These are phyloP conservation scores for Canis aureus DNA, from an alignment of 2,113 vertebrate genomes.

Conservation along the genomic window DNA sequence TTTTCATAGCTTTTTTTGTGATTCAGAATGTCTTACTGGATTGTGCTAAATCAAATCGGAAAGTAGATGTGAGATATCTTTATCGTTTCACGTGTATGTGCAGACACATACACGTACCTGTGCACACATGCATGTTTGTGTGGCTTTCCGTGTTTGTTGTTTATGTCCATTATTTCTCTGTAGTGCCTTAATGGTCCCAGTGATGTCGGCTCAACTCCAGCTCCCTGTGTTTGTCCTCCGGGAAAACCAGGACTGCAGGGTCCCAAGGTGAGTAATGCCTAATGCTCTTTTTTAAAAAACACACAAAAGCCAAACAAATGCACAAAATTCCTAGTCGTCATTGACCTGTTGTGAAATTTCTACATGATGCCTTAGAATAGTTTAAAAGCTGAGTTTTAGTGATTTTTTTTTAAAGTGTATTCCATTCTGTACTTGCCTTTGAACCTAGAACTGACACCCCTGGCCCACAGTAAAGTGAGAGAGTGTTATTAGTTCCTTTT, in stretches of 20 bases:
- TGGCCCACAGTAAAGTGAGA: neutral
- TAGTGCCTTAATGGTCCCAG: constrained; percentile 94
- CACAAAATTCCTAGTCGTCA: neutral
- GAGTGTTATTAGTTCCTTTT: neutral
- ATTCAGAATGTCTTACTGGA: neutral
- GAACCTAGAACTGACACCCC: neutral
- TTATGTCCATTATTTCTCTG: constrained; percentile 76
- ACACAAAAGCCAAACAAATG: neutral
- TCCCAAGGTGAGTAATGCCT: constrained; percentile 88
- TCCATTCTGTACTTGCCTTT: neutral
- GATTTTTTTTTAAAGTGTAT: neutral
- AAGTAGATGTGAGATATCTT: neutral
- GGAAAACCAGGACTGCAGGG: constrained; percentile 94
- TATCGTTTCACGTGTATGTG: neutral
- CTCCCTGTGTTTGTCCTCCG: constrained; percentile 94
- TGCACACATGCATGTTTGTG: rapidly evolving
- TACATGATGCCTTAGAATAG: neutral
- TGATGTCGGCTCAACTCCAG: constrained; percentile 91
- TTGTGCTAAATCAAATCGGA: neutral
- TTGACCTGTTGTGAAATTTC: neutral
- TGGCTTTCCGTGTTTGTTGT: neutral
- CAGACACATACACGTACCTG: rapidly evolving
- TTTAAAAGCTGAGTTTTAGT: neutral
- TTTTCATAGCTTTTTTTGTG: neutral
- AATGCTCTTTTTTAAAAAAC: neutral